A percentile compares a stretch with the other conserved stretches of the same genome.
These are phyloP conservation scores for Lydus trimaculatus DNA, from an alignment of 2,888 invertebrate genomes.

Conservation along the genomic window DNA sequence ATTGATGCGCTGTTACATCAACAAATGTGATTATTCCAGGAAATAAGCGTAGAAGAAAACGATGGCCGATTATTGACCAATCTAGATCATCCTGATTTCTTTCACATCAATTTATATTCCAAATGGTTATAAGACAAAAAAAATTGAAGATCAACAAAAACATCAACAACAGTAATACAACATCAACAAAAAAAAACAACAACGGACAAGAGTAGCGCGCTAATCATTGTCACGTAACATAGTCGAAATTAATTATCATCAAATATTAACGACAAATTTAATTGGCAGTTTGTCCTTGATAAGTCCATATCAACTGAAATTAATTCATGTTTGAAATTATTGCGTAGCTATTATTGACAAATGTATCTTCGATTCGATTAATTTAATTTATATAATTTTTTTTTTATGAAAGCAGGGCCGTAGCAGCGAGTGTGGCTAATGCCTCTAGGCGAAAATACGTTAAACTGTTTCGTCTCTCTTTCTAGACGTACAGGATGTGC, in stretches of 20 bases:
- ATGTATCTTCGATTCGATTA: neutral
- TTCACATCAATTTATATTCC: neutral
- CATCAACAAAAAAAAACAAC: too few relatives aligned
- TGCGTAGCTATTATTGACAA: neutral
- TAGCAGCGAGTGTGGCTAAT: too few relatives aligned
- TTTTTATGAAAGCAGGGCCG: neutral
- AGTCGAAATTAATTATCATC: conserved; percentile 4
- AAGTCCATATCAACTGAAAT: neutral
- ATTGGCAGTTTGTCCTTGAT: conserved; percentile 11
- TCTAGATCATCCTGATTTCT: too few relatives aligned
- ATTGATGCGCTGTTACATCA: too few relatives aligned
- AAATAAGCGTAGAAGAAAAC: too few relatives aligned
- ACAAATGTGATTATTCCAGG: too few relatives aligned
- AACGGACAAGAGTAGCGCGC: neutral
- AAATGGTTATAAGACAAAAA: too few relatives aligned
- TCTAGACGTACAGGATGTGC: too few relatives aligned
- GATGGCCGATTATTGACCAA: too few relatives aligned
- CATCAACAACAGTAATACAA: neutral
- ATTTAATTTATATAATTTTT: too few relatives aligned
- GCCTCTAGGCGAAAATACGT: too few relatives aligned
- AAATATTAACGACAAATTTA: conserved; percentile 1
- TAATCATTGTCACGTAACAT: neutral
- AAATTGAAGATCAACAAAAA: neutral
- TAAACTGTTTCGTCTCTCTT: too few relatives aligned
- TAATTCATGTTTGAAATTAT: neutral